Evolutionary conservation across 2,888 invertebrate species (phyloP), one percentile per base, ranked within the genome.

Genomic region (Mellilla xanthometata): DNA sequence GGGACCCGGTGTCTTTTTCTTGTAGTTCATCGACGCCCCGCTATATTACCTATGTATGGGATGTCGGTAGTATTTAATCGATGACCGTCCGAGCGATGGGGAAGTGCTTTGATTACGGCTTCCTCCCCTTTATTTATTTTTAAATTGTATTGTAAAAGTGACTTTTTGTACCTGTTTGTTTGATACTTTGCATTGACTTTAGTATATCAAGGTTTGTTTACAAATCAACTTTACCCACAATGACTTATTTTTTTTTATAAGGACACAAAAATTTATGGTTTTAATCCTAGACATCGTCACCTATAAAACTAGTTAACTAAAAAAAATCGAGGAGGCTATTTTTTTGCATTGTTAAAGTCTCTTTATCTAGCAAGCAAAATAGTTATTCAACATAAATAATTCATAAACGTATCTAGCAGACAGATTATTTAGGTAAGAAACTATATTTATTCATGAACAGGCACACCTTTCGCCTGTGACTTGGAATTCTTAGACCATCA

Each of bases 71-170:
- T 68, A 75, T 78, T 75, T 76, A 80, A 82, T 81, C 78, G 81
- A 82, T 83, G 84, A 76, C 80, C 80, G 76, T 71, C 75, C 78
- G 76, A 76, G 72, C 70, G 68, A 70, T 70, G 60, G 76, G 79
- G 73, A 82, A 76, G 69, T 76, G 76, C 84, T 80, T 81, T 87
- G 77, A 86, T 86, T 81, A 72, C 69, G 68, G 78, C 77, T 84
- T 86, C 85, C 85, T 81, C 74, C 69, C 76, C 64, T 80, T 72
- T 78, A 78, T 83, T 74, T 79, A 81, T 81, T 80, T 83, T 77
- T 77, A 80, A 80, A 79, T 72, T 73, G 71, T 71, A 60, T 78
- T 69, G 75, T 1, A 19, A 19, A 19, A 7, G 24, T 7, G 8
- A 2, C 7, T 8, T 3, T 24, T 24, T 24, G 1, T 24, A 24